These are phyloP conservation scores for Aethes cnicana DNA, from an alignment of 2,888 invertebrate genomes.

Conservation along the genomic window DNA sequence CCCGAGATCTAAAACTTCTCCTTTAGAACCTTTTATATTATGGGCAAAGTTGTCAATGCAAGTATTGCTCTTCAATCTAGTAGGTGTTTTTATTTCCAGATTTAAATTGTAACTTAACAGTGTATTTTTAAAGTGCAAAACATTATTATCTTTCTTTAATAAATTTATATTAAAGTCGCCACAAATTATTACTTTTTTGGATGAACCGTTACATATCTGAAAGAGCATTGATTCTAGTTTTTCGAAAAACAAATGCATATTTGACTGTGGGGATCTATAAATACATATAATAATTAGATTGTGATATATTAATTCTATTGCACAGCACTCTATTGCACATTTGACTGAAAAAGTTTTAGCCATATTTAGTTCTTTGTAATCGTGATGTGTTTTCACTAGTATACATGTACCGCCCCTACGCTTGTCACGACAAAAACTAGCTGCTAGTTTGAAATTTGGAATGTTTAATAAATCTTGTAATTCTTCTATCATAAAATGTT, in stretches of 20 bases:
- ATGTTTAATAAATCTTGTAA: too few species aligned
- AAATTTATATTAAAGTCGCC: not conserved
- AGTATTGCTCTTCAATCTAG: not conserved
- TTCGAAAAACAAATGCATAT: not conserved
- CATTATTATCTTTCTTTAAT: too few species aligned
- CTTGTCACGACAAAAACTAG: too few species aligned
- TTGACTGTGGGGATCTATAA: not conserved
- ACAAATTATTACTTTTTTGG: too few species aligned
- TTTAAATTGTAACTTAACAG: not conserved
- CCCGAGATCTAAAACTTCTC: not conserved
- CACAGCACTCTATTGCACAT: slow-evolving; percentile 3
- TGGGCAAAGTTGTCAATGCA: not conserved
- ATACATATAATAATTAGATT: not conserved
- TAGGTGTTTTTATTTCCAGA: not conserved
- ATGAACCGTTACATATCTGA: too few species aligned
- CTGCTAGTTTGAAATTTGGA: too few species aligned
- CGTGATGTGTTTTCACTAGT: too few species aligned
- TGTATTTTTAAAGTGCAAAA: too few species aligned
- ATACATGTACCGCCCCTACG: too few species aligned
- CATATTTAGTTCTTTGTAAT: not conserved
- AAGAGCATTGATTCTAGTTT: not conserved
- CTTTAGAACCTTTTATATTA: not conserved
- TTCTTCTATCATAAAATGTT: not conserved
- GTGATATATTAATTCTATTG: not conserved
- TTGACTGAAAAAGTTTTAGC: not conserved